These are phyloP conservation scores for Popillia japonica DNA, from an alignment of 1,140 invertebrate genomes.

Conservation along the genomic window DNA sequence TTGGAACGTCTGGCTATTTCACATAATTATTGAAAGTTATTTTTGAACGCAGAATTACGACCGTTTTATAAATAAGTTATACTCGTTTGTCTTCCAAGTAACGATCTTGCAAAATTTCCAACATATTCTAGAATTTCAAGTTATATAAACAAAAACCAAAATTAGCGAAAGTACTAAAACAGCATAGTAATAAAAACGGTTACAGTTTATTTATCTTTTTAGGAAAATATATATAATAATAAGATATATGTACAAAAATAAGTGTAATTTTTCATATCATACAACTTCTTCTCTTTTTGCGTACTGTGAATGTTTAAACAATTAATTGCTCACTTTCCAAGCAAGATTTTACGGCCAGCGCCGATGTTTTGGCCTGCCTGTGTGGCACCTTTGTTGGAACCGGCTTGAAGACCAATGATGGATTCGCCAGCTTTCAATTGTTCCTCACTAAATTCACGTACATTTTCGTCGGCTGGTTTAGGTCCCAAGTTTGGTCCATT, in stretches of 20 bases:
- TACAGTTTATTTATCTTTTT: slow-evolving; percentile 21
- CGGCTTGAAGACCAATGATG: slow-evolving; percentile 93
- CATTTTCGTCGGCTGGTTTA: slow-evolving; percentile 89
- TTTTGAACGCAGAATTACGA: background rate
- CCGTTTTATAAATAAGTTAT: background rate
- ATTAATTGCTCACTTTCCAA: slow-evolving; percentile 75
- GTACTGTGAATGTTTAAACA: slow-evolving; percentile 2
- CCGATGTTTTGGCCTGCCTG: slow-evolving; percentile 94
- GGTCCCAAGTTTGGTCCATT: slow-evolving; percentile 88
- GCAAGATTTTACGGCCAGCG: slow-evolving; percentile 86
- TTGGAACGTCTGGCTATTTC: background rate
- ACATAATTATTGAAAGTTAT: background rate
- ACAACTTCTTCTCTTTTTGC: slow-evolving; percentile 12
- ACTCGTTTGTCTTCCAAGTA: background rate
- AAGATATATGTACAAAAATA: slow-evolving; percentile 36
- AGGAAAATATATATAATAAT: slow-evolving; percentile 33
- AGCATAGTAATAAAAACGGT: slow-evolving; percentile 18
- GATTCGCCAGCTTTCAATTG: slow-evolving; percentile 89
- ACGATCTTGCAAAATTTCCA: too few relatives aligned
- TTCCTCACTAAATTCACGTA: slow-evolving; percentile 91
- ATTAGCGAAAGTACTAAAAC: background rate
- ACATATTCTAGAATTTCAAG: background rate
- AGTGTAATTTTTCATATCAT: background rate
- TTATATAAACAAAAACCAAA: background rate
- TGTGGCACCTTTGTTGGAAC: slow-evolving; percentile 94